These are phyloP conservation scores for Chaetodon trifascialis DNA, from an alignment of 2,113 vertebrate species.

Conservation along the genomic window DNA sequence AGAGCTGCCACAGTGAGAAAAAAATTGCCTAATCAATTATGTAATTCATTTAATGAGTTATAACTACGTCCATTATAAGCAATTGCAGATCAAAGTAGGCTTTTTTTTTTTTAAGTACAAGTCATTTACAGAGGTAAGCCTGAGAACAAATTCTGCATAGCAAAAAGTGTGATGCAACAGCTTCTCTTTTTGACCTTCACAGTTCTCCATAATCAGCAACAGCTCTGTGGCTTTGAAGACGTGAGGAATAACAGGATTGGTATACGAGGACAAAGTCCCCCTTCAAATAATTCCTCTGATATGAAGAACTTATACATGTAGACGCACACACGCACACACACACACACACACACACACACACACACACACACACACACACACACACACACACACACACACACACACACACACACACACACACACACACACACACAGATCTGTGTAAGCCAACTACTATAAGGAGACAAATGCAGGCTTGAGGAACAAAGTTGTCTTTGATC, in stretches of 20 bases:
- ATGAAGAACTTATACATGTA: constrained; percentile 28
- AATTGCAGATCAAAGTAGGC: constrained; percentile 36
- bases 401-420: no score
- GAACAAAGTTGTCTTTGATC: constrained; percentile 49
- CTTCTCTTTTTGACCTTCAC: constrained; percentile 55
- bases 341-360: no score
- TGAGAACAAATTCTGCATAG: constrained; percentile 44
- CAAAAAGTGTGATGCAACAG: constrained; percentile 56
- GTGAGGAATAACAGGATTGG: constrained; percentile 38
- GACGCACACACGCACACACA: background rate
- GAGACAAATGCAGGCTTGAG: constrained; percentile 12
- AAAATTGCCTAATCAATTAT: constrained; percentile 24
- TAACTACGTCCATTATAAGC: constrained; percentile 35
- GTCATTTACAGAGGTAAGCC: constrained; percentile 19
- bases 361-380: no score
- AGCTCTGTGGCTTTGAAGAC: constrained; percentile 48
- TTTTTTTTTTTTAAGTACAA: constrained; percentile 2
- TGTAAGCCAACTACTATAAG: background rate
- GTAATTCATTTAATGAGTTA: constrained; percentile 6
- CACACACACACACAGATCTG: background rate
- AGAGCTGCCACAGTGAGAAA: background rate
- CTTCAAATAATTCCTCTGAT: constrained; percentile 38
- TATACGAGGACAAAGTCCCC: constrained; percentile 46
- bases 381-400: no score
- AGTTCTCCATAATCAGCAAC: constrained; percentile 35